Conservation (phyloP, 2,888 invertebrate species). For the Drosophila bunnanda region DNA sequence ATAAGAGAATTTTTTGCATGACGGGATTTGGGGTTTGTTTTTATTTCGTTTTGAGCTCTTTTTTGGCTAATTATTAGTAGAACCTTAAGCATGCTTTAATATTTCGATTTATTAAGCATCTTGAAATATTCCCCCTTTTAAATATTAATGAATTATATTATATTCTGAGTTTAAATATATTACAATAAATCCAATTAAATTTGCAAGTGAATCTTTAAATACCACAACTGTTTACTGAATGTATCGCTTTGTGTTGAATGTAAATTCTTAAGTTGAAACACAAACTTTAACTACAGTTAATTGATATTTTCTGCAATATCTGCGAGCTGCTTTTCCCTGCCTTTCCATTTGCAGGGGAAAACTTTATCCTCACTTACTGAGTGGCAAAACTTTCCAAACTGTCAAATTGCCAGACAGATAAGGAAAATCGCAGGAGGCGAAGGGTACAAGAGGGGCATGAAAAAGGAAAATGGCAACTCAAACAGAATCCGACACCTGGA, state of each 20-base stretch:
- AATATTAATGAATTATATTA: not conserved
- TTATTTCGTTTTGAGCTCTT: not conserved
- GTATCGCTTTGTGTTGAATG: slow-evolving; percentile 23
- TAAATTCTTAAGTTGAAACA: slow-evolving; percentile 16
- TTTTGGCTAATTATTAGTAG: too few species aligned
- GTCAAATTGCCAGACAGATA: slow-evolving; percentile 48
- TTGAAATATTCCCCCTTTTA: too few species aligned
- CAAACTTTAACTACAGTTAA: slow-evolving; percentile 57
- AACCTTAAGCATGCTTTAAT: too few species aligned
- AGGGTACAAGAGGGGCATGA: not conserved
- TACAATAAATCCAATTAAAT: slow-evolving; percentile 1
- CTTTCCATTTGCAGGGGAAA: slow-evolving; percentile 13
- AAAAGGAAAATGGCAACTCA: slow-evolving; percentile 34
- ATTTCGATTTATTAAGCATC: too few species aligned
- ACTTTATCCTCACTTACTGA: slow-evolving; percentile 38
- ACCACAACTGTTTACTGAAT: slow-evolving; percentile 25
- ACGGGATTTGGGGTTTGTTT: not conserved
- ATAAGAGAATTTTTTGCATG: slow-evolving; percentile 12
- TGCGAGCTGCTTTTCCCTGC: slow-evolving; percentile 8
- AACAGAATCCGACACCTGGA: slow-evolving; percentile 47
- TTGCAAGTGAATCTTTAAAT: not conserved
- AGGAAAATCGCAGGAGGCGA: not conserved
- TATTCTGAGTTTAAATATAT: not conserved
- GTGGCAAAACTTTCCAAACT: slow-evolving; percentile 48
- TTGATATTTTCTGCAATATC: slow-evolving; percentile 42